Evolutionary conservation across 2,888 invertebrate genomes (phyloP), one percentile per base, ranked within the genome.

Genomic region (Heliconius sara): DNA sequence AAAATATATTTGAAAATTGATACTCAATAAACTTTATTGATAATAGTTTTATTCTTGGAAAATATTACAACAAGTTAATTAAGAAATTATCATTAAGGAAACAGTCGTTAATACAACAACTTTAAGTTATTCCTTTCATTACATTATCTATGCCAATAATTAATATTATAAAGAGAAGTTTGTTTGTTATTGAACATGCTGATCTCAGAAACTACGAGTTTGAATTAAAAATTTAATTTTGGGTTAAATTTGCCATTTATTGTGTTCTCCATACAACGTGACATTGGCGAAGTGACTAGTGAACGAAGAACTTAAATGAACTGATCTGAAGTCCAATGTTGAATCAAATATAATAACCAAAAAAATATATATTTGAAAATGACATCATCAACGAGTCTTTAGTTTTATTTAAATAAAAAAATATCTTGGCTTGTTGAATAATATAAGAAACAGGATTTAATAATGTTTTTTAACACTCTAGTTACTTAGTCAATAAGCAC

Each of bases 401-500:
- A n/a, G 5, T 12, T n/a, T 22, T n/a, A 39, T 68, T 22, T 68
- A 39, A n/a, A 68, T 68, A 39, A 39, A 39, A 27, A 68, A 68
- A 66, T 22, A 3, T 57, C 3, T n/a, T n/a, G 5, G n/a, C n/a
- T 68, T 12, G 2, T 65, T 65, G 27, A 39, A n/a, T 3, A 57
- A 57, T 39, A 67, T 39, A 39, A 68, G 9, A 12, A 68, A 68
- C 68, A 68, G n/a, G 39, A 39, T 68, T 68, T 22, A 67, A 22
- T 60, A 60, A n/a, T 5, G 25, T 3, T 68, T 6, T 22, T 12
- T 67, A n/a, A 12, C 22, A 22, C 22, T 34, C 67, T 34, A 67
- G 30, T 22, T 66, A 12, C 4, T 27, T 25, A 65, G 7, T 3
- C 7, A 57, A 57, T 57, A 22, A 57, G 22, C 22, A 10, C 9